Base-by-base conservation (phyloP, 2,888 invertebrate genomes). In the Timema podura region DNA sequence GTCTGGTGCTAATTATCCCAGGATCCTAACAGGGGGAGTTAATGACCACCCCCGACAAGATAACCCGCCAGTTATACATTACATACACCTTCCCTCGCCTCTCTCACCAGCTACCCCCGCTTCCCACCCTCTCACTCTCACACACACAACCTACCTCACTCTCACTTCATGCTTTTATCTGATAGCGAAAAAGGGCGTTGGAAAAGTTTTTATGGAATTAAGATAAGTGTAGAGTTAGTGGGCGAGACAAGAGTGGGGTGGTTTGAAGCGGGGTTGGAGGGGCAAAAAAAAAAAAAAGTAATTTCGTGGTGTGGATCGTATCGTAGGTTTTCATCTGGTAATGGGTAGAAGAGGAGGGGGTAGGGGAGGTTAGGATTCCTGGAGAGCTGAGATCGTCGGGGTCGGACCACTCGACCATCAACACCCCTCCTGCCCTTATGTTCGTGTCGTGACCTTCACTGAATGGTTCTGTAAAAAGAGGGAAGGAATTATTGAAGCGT, bases 301-400 rank as follows among this genome's bases (percentile, higher is more conserved):
- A 71, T 71, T 71, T 71, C 69, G 71, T 57, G 65, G 71, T 68
- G 59, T 48, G 68, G 48, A 68, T 61, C 48, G 30, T 68, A 68
- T 68, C 68, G 30, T 16, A 48, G 64, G 48, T 61, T 59, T 49
- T 64, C 57, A 68, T 68, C 68, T 68, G 30, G 30, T 48, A 57
- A 57, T 49, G 44, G 61, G 48, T 15, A 54, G 46, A 51, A 16
- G 15, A 45, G 16, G 64, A 45, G n/a, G 67, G 72, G 69, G 67
- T 68, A 74, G 72, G 74, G 76, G 74, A 77, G 77, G 79, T 79
- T 78, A 79, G 61, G 61, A 61, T 61, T 61, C 61, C 61, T 30
- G 61, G 30, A 61, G 61, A 45, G 30, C 30, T 30, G 30, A 30
- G 30, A 30, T 30, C 30, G 30, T 30, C 30, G 30, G 30, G 30